Base-by-base conservation (phyloP, 2,797 vertebrate genomes). In the Ptychobarbus kaznakovi region DNA sequence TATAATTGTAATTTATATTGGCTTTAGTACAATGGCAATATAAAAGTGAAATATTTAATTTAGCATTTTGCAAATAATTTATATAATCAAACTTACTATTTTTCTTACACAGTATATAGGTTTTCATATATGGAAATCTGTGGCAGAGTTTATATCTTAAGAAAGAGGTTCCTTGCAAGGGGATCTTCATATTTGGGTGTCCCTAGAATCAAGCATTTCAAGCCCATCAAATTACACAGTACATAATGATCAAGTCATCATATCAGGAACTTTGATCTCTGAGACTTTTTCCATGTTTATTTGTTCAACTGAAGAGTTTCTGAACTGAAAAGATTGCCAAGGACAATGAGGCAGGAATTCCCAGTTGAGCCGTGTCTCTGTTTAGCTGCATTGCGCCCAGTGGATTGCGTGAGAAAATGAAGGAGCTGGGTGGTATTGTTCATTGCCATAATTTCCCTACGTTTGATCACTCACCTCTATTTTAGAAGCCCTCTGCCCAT, bases 341-440 rank as follows among this genome's bases (percentile, higher is more conserved):
- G 86, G 81, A 88, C 77, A 87, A 83, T 84, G 74, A 87, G 74
- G 81, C 68, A 85, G 77, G 69, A 88, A 75, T 89, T 89, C 76
- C 51, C 74, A 68, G 44, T 18, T 81, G 80, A 83, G 38, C 79
- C 8, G 18, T 63, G 74, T 58, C 81, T 80, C 80, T 70, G 66
- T 84, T 63, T 75, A 38, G 16, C 65, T 79, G 74, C 74, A 83
- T 81, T 72, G 79, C 80, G 70, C 72, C 78, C 56, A 58, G 18
- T 38, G 32, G 74, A 87, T 83, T 61, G 70, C 66, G 70, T 76
- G 80, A 77, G 87, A 87, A 88, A 87, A 87, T 82, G 40, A 65
- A 81, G 44, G 42, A 68, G 79, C 35, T 79, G 77, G 73, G 56
- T 51, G 3, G 32, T 82, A 84, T 86, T 91, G 84, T 88, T 89